Evolutionary conservation across 1,140 invertebrate species (phyloP), one percentile per base, ranked within the genome.

Genomic region (Trachymyrmex cornetzi): DNA sequence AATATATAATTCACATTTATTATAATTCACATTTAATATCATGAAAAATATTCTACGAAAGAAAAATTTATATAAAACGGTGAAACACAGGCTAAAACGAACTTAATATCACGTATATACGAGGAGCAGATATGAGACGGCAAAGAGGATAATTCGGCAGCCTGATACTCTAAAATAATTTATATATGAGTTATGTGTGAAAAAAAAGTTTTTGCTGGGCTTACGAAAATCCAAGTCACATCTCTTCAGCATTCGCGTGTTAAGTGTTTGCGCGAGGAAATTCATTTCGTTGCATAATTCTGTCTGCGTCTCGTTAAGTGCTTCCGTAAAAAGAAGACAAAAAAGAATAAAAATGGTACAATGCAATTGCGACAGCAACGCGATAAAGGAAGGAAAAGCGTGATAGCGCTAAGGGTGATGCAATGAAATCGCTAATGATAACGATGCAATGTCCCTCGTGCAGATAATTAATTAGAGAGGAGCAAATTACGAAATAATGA

Each of bases 131-230:
- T 16, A 11, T 19, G 38, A 82, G 11, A n/a, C 7, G 16, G 24
- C 38, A 61, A 71, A 81, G 34, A 59, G 66, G 16, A 74, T 82
- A 74, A 61, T 30, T 30, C 38, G 16, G 7, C 30, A 24, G 64
- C 22, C 19, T 61, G 53, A 71, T 64, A 72, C 59, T 72, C 22
- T 22, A 67, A 77, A 81, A 88, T 88, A 89, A 88, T 81, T 86
- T 88, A 34, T 34, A 34, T 34, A 50, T 22, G 53, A 75, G 82
- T 86, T 81, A 89, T 88, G 6, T 34, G 6, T 38, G 88, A 89
- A 86, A 88, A 86, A 88, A 88, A 89, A 89, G 88, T 89, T 89
- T 81, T 1, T 9, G 27, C 55, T n/a, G 69, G 19, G 11, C 34
- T 27, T 48, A 22, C 30, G 64, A 67, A 64, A 48, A 19, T 22